phyloP scores from a whole-genome alignment of 92 coral and sea anemone genomes.

The Montipora capitata region DNA sequence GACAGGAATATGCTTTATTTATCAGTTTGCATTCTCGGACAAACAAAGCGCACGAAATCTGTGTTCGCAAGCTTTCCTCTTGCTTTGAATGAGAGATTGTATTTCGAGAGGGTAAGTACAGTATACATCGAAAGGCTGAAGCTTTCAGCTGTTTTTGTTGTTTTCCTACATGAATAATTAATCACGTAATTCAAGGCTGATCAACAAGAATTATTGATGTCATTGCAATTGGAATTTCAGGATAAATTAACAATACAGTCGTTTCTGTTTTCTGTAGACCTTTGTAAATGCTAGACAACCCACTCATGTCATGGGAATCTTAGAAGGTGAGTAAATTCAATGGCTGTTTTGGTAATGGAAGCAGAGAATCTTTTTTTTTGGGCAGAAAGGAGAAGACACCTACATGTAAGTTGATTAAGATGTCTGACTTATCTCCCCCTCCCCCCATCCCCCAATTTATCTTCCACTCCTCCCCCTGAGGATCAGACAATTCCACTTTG shows the following conservation, averaged over 20 bases:
- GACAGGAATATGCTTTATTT: slow-evolving; percentile 97
- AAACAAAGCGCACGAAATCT: slow-evolving; percentile 91
- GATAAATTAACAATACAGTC: neutral
- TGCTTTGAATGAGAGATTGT: slow-evolving; percentile 92
- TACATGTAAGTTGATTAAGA: too few relatives aligned
- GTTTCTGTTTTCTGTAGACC: slow-evolving; percentile 61
- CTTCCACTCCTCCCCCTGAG: too few relatives aligned
- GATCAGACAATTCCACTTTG: too few relatives aligned
- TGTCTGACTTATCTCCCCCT: too few relatives aligned
- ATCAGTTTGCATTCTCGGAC: slow-evolving; percentile 83
- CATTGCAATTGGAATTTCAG: neutral
- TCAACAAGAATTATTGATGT: neutral
- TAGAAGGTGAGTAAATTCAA: slow-evolving; percentile 82
- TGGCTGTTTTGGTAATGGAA: neutral
- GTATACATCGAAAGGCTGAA: neutral
- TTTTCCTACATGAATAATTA: neutral
- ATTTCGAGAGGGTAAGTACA: slow-evolving; percentile 84
- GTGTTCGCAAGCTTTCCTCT: slow-evolving; percentile 98
- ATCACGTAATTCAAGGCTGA: neutral
- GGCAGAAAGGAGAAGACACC: too few relatives aligned
- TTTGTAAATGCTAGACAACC: slow-evolving; percentile 92
- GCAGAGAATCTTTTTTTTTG: too few relatives aligned
- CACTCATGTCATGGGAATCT: slow-evolving; percentile 89
- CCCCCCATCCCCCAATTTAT: too few relatives aligned
- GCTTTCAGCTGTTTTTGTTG: slow-evolving; percentile 19